phyloP scores from a whole-genome alignment of 2,797 vertebrate genomes.

The Limnodromus scolopaceus region DNA sequence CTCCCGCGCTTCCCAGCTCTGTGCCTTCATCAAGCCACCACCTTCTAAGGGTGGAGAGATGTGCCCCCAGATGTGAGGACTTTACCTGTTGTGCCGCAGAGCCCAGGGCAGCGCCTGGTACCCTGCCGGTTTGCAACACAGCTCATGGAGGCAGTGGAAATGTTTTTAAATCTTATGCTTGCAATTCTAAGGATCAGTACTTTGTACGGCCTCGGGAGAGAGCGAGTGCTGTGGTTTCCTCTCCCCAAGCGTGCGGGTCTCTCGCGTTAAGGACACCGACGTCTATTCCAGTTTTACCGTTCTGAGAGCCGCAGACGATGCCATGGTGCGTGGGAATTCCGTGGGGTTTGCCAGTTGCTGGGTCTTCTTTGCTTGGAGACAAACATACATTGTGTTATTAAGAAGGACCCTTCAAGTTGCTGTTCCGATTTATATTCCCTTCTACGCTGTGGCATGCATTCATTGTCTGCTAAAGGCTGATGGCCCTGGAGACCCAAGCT shows the following conservation, averaged over 20 bases:
- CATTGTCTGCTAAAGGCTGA: conserved; percentile 15
- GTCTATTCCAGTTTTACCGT: neutral
- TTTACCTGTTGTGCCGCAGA: neutral
- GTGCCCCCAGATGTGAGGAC: neutral
- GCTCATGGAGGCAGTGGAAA: neutral
- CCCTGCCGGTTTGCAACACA: neutral
- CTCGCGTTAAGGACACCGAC: neutral
- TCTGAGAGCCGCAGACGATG: neutral
- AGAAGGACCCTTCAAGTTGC: conserved; percentile 16
- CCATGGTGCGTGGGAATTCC: neutral
- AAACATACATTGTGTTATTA: neutral
- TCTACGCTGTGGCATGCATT: neutral
- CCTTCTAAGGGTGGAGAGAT: neutral
- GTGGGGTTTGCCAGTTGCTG: neutral
- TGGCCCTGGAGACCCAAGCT: conserved; percentile 1
- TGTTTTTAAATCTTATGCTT: neutral
- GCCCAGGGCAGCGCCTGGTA: neutral
- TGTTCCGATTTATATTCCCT: conserved; percentile 36
- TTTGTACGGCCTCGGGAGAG: neutral
- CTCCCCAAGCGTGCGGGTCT: neutral
- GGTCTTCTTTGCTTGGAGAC: neutral
- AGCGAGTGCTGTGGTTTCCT: neutral
- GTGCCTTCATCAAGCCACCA: neutral
- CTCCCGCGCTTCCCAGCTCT: neutral
- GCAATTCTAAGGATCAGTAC: neutral